Evolutionary conservation across 1,140 invertebrate species (phyloP), one percentile per base, ranked within the genome.

Genomic region (Drosophila ogumai): DNA sequence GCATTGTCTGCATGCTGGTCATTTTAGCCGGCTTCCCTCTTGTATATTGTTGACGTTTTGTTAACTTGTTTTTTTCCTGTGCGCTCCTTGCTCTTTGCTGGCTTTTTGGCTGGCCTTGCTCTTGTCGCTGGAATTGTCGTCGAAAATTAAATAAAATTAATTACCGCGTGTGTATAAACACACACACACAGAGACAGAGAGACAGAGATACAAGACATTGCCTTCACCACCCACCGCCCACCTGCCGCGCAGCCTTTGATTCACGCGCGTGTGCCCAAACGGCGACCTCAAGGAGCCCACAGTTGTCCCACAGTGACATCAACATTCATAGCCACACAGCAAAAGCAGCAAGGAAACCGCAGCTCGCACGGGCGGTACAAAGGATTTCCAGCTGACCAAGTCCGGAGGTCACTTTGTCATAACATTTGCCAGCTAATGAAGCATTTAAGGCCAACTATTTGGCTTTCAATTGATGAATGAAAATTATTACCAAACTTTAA

Each of bases 81-180:
- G 63, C 71, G 59, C 43, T 22, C 28, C 17, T 17, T 15, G 8
- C 28, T 31, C 67, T 40, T 4, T 36, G 41, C 36, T 46, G 34
- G 17, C 59, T 75, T 75, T 55, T 57, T 54, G 40, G 25, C 60
- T 72, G 50, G 47, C 43, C 58, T 75, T 79, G 63, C 67, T 82
- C 65, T 79, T 79, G 82, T 88, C 75, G 72, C 67, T 80, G 80
- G 86, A 84, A 88, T 87, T 87, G 84, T 88, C 69, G 84, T 90
- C 85, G 85, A 88, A 88, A 88, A 88, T 88, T 88, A 88, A 88
- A 88, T 88, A 88, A 90, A 88, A 88, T 88, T 88, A 88, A 88
- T 88, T 88, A 88, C 85, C 49, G 81, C 85, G 63, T 81, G 81
- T 78, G 84, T 77, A 77, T 47, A 73, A 59, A 82, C 59, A 54